Base-by-base conservation (phyloP, 2,113 vertebrate genomes). In the Heptranchias perlo region DNA sequence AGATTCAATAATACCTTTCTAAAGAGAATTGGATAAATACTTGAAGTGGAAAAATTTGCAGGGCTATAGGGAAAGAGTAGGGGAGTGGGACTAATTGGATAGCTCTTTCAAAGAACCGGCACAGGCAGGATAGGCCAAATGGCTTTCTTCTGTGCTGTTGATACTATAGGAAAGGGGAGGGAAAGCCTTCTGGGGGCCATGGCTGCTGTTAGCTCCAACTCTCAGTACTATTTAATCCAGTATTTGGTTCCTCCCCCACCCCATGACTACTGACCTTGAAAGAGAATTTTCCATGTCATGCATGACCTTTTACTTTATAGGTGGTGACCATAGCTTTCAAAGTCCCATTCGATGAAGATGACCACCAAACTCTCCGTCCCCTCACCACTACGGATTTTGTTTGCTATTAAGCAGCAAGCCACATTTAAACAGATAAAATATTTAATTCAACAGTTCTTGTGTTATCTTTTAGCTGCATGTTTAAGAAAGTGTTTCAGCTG, bases 251-350 rank as follows among this genome's bases (percentile, higher is more conserved):
- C 97, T 97, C 78, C 44, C 78, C 39, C 44, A 39, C 97, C 96
- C 97, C 97, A 96, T 96, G 96, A 96, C 96, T 96, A 96, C 96
- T 97, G 97, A 97, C 97, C 96, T 97, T 97, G 97, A 96, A 96
- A 61, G 96, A 95, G 96, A 97, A 95, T 64, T 96, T 96, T 73
- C 97, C 96, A 96, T 97, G 96, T 97, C 65, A 58, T 86, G 96
- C 96, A 96, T 96, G 97, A 97, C 96, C 96, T 62, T 95, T 96
- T 97, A 96, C 96, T 97, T 97, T 97, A 96, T 96, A 94, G 96
- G 96, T 96, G 89, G 92, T 97, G 96, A 97, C 97, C 97, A 97
- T 96, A 97, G 96, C 96, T 97, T 97, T 97, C 97, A 96, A 96
- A 96, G 97, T 96, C 96, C 97, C 96, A 97, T 91, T 58, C 5